Percentiles rank a stretch among this genome's conserved stretches.
These are phyloP conservation scores for Entelurus aequoreus DNA, from an alignment of 2,113 vertebrate genomes.

Conservation along the genomic window DNA sequence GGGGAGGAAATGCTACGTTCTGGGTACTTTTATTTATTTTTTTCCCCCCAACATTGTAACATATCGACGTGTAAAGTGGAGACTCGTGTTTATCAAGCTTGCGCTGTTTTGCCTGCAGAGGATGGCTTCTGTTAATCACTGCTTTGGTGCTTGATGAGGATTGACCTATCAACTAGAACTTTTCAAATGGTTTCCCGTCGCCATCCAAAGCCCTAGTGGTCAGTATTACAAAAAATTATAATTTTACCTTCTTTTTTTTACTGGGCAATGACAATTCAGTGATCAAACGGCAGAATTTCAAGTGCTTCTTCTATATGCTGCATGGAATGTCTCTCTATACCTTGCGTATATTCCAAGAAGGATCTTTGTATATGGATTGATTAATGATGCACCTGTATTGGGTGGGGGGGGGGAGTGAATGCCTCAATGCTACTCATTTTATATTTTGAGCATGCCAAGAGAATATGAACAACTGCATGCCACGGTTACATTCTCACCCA, in stretches of 20 bases:
- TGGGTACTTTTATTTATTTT: slow-evolving; percentile 20
- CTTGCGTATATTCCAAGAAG: slow-evolving; percentile 43
- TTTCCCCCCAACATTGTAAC: neutral
- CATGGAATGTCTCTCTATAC: slow-evolving; percentile 60
- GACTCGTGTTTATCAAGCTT: slow-evolving; percentile 51
- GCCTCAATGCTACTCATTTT: slow-evolving; percentile 45
- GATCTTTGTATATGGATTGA: slow-evolving; percentile 54
- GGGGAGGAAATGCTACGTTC: slow-evolving; percentile 44
- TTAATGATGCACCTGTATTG: too few relatives aligned
- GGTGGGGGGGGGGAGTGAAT: too few relatives aligned
- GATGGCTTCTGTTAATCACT: slow-evolving; percentile 12
- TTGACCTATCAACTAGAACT: slow-evolving; percentile 9
- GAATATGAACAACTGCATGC: slow-evolving; percentile 67
- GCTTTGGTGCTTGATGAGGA: neutral
- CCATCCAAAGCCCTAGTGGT: slow-evolving; percentile 8
- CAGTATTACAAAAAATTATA: neutral
- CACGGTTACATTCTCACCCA: slow-evolving; percentile 37
- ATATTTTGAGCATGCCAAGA: slow-evolving; percentile 59
- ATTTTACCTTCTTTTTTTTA: neutral
- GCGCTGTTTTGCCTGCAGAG: slow-evolving; percentile 35
- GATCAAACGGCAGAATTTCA: slow-evolving; percentile 3
- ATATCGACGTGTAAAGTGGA: slow-evolving; percentile 14
- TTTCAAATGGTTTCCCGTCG: slow-evolving; percentile 6
- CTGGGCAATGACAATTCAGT: neutral
- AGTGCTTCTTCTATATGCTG: slow-evolving; percentile 55